Evolutionary conservation across 1,140 invertebrate genomes (phyloP), one percentile per base, ranked within the genome.

Genomic region (Dysdera silvatica): DNA sequence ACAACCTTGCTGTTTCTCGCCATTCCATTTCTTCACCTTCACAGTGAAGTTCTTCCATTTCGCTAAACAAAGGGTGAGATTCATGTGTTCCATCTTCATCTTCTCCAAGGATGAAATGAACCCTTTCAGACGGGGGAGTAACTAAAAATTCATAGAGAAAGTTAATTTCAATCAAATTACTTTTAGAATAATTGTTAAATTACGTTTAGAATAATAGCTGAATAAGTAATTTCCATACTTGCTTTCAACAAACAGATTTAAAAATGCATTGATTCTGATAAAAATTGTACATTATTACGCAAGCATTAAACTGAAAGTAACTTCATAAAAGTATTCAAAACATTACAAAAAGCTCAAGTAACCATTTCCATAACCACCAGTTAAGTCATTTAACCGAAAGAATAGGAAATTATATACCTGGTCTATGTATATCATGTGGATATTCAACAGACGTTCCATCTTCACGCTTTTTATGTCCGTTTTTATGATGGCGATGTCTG

Each of bases 61-160:
- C 88, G 71, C 91, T 95, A 79, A 98, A 98, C n/a, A 80, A 66
- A 29, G 79, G 79, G 68, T 80, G 79, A 20, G 71, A 68, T 61
- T 74, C 71, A 61, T 76, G 74, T 5, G 61, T 57, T 23, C 75
- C 72, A 66, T 77, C 78, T 56, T 90, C 89, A 55, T 93, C 91
- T 79, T 95, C 92, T 6, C 94, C 94, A 20, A 98, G 82, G 69
- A 97, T 93, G 73, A 96, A 97, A 78, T 96, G 92, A 20, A 98
- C 90, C 70, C 91, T 82, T 76, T 94, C 90, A 33, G 89, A 85
- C 20, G 90, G 90, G 41, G 90, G 73, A 5, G 63, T 68, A 14
- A 61, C 60, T 67, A 57, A 51, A 59, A 23, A 23, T 43, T 24
- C 24, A 3, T 47, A n/a, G 14, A 41, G 10, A 58, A 61, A 54